Evolutionary conservation across 2,113 vertebrate genomes (phyloP).

Genomic region (Rana temporaria): DNA sequence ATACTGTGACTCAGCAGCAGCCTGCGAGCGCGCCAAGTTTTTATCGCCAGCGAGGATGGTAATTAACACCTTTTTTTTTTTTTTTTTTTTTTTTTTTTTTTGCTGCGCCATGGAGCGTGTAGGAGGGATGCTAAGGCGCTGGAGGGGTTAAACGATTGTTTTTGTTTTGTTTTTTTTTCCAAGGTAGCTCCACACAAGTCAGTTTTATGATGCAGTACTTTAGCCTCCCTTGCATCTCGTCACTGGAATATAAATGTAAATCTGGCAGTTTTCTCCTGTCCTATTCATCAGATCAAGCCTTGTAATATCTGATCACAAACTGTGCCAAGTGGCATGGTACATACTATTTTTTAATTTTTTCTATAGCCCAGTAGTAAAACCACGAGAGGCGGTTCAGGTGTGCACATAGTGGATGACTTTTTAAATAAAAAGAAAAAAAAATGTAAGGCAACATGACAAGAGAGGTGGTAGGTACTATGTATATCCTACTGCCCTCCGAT

Average conservation of each 20-base stretch:
- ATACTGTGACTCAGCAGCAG: slow-evolving; percentile 21
- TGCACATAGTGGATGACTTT: too few species aligned
- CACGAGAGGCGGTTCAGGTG: not conserved
- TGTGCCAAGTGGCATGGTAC: not conserved
- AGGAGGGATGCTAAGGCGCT: not conserved
- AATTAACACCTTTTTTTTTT: not conserved
- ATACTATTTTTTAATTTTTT: not conserved
- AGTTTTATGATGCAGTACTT: not conserved
- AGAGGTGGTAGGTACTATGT: too few species aligned
- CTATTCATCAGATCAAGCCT: not conserved
- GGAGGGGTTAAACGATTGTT: not conserved
- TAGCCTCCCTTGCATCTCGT: not conserved
- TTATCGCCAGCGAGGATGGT: not conserved
- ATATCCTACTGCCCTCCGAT: too few species aligned
- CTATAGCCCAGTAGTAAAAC: not conserved
- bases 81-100: too few species aligned
- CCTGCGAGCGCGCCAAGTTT: not conserved
- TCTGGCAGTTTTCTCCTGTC: not conserved
- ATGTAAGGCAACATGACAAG: too few species aligned
- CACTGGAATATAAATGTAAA: not conserved
- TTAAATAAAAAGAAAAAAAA: too few species aligned
- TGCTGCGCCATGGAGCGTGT: not conserved
- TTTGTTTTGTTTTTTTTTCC: too few species aligned
- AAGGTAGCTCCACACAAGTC: too few species aligned
- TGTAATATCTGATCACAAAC: not conserved